A percentile compares a stretch with the other conserved stretches of the same genome.
Evolutionary conservation across 1,140 invertebrate species (phyloP).

Genomic region (Nephotettix cincticeps): DNA sequence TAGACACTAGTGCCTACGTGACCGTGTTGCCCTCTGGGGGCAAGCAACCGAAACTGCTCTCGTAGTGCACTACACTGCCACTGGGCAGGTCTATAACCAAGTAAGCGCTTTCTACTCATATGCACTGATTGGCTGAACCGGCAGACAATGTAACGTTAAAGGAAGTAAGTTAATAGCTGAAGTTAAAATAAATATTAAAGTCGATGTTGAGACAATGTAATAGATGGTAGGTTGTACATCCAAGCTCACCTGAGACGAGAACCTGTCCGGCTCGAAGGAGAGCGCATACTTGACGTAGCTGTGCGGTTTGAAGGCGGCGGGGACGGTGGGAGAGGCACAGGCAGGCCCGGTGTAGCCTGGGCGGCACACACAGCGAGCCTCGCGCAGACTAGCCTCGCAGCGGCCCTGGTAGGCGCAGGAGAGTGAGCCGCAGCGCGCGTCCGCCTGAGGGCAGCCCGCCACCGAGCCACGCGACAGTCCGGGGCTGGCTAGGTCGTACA

Average conservation of each 20-base stretch:
- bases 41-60: no score
- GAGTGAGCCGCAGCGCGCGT: constrained; percentile 67
- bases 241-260: constrained; percentile 84
- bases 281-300: constrained; percentile 95
- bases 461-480: constrained; percentile 80
- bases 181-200: no score
- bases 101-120: no score
- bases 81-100: no score
- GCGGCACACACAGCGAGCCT: constrained; percentile 84
- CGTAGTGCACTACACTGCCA: no score
- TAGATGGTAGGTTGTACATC: no score
- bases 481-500: constrained; percentile 89
- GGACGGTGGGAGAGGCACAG: constrained; percentile 81
- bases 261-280: constrained; percentile 90
- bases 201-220: no score
- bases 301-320: constrained; percentile 87
- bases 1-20: no score
- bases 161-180: no score
- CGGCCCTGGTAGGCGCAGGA: constrained; percentile 90
- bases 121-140: no score
- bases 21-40: no score
- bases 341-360: constrained; percentile 88
- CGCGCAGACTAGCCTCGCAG: constrained; percentile 84
- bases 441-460: constrained; percentile 66
- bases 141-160: no score